Base-by-base conservation (phyloP, 2,797 vertebrate genomes). In the Halcyon leucocephala region DNA sequence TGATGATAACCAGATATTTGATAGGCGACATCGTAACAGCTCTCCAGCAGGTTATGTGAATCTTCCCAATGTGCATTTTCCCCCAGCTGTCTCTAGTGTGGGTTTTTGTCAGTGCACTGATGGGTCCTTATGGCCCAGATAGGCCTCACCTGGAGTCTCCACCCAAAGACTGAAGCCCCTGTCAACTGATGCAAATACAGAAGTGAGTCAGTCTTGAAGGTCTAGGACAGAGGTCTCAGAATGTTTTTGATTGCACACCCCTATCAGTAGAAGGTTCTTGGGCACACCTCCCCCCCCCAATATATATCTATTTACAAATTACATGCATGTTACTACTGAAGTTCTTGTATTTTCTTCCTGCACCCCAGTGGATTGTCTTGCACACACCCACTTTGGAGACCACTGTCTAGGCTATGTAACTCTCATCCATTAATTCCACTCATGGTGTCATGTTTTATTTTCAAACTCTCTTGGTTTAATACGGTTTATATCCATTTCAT, bases 11-110 rank as follows among this genome's bases (percentile, higher is more conserved):
- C 37, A 51, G 28, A 0, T 49, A 3, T 54, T 81, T 84, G 9
- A 22, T 92, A 26, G 52, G 65, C 15, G 74, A 2, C 21, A 3
- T 33, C 57, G 15, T 82, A 69, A 67, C 19, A 65, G 15, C 28
- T 55, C 7, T 44, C 12, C 62, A 33, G 4, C 46, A 66, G 31
- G 14, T 15, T 44, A 7, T 60, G 29, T 67, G 31, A 42, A 1
- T 65, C 33, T 84, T 82, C 24, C 21, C 25, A 24, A 22, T 20
- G 25, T 52, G 7, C 33, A 0, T 79, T 83, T 84, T 74, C 9
- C 22, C 11, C 2, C 29, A 35, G 0, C 24, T 64, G 4, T 52
- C 28, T 52, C 8, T 51, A 7, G 19, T 0, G 0, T 64, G 24
- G 35, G 14, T 20, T 61, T 12, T 69, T 69, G 19, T 28, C 24